A percentile compares a stretch with the other conserved stretches of the same genome.
Conservation (phyloP, 2,113 vertebrate genomes). For the Phylloscopus trochiloides region DNA sequence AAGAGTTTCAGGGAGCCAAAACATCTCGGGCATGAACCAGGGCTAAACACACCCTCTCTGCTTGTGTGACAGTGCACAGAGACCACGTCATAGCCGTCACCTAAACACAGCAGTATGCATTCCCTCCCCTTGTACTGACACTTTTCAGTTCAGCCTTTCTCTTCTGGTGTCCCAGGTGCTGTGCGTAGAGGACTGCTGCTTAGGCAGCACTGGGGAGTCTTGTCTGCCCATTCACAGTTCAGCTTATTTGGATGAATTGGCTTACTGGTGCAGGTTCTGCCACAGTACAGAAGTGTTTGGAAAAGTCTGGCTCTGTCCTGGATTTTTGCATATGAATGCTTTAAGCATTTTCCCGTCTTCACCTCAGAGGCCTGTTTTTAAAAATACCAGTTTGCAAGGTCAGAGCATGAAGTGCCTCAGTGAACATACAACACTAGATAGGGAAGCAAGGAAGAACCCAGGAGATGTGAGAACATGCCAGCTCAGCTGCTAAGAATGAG, state of each 20-base stretch:
- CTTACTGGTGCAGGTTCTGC: not conserved
- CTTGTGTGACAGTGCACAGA: too few relatives aligned
- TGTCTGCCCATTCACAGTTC: not conserved
- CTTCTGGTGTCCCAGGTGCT: not conserved
- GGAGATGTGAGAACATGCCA: not conserved
- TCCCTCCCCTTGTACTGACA: not conserved
- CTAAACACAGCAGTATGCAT: not conserved
- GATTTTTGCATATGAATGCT: not conserved
- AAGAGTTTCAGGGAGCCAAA: too few relatives aligned
- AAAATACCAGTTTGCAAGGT: not conserved
- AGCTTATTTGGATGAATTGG: not conserved
- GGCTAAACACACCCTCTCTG: not conserved
- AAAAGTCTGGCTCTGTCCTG: not conserved
- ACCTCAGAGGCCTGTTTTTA: not conserved
- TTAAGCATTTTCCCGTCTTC: not conserved
- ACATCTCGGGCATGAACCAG: too few relatives aligned
- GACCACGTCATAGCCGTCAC: not conserved
- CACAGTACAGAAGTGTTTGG: not conserved
- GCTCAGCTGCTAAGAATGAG: not conserved
- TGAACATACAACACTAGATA: too few relatives aligned
- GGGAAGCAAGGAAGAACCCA: not conserved
- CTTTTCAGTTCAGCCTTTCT: not conserved
- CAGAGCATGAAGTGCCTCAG: not conserved
- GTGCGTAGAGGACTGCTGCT: accelerated
- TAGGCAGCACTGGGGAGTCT: not conserved